Evolutionary conservation across 2,113 vertebrate genomes (phyloP).

Genomic region (Rhipidura dahli): DNA sequence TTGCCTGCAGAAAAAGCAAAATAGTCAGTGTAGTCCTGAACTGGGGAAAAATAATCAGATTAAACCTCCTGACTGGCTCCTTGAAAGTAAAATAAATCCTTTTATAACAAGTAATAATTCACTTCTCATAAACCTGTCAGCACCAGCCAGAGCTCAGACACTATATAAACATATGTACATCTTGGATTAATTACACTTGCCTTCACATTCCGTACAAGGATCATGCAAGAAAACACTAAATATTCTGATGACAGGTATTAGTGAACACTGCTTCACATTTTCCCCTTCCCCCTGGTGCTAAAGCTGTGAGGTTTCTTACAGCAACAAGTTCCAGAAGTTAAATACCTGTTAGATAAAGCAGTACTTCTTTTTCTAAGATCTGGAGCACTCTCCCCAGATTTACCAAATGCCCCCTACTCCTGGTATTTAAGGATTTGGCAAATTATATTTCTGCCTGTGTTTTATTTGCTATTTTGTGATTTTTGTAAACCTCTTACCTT

Average conservation of each 20-base stretch:
- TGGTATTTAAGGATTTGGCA: background rate
- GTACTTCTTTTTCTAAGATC: background rate
- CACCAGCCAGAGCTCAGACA: slow-evolving; percentile 30
- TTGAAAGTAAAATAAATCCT: slow-evolving; percentile 38
- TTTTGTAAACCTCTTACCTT: background rate
- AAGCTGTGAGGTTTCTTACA: background rate
- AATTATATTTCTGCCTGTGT: background rate
- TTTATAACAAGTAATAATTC: slow-evolving; percentile 38
- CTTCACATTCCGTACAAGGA: background rate
- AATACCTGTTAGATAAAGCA: background rate
- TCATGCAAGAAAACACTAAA: background rate
- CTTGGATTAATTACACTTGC: slow-evolving; percentile 33
- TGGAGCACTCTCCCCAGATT: background rate
- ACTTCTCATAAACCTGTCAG: slow-evolving; percentile 47
- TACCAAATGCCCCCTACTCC: background rate
- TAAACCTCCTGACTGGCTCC: background rate
- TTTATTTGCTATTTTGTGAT: background rate
- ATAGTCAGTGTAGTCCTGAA: background rate
- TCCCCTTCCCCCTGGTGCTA: background rate
- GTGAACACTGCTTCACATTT: background rate
- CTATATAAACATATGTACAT: slow-evolving; percentile 22
- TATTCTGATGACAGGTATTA: background rate
- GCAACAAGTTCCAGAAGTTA: background rate
- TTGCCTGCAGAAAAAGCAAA: background rate
- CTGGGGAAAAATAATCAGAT: slow-evolving; percentile 21